Percentiles rank a stretch among this genome's conserved stretches.
These are phyloP conservation scores for Drosophila jambulina DNA, from an alignment of 1,140 invertebrate species.

Conservation along the genomic window DNA sequence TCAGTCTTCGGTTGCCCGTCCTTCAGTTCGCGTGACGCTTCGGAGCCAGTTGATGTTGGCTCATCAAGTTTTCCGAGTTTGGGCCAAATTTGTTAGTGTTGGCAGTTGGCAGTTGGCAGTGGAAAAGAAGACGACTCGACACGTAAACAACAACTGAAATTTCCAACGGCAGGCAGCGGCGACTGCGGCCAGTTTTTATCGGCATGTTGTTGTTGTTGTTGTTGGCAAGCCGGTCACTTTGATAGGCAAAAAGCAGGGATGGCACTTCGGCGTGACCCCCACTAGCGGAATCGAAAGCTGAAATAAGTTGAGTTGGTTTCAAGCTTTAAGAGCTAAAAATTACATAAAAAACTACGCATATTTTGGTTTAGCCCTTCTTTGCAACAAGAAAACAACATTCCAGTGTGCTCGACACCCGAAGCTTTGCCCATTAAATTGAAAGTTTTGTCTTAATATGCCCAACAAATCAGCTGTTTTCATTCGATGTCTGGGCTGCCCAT, in stretches of 20 bases:
- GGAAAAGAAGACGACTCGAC: constrained; percentile 46
- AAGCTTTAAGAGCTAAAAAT: neutral
- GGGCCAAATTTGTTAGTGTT: constrained; percentile 1
- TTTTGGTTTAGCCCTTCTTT: neutral
- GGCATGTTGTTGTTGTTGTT: constrained; percentile 39
- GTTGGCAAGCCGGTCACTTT: constrained; percentile 21
- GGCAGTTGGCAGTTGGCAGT: constrained; percentile 18
- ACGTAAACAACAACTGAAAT: constrained; percentile 72
- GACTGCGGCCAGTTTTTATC: constrained; percentile 46
- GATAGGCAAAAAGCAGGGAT: constrained; percentile 30
- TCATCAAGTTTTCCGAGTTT: constrained; percentile 2
- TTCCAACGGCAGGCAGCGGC: constrained; percentile 42
- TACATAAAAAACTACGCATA: neutral
- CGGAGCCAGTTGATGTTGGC: neutral
- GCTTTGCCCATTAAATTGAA: neutral
- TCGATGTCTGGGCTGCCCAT: constrained; percentile 2
- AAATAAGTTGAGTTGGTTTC: neutral
- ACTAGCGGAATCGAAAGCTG: neutral
- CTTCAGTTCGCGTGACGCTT: constrained; percentile 8
- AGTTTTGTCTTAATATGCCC: neutral
- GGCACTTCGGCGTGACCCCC: constrained; percentile 1
- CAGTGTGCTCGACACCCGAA: neutral
- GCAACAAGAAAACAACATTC: neutral
- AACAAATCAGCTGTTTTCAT: constrained; percentile 3
- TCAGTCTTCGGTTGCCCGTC: constrained; percentile 5